phyloP scores from a whole-genome alignment of 2,113 vertebrate genomes.

The Sminthopsis crassicaudata region DNA sequence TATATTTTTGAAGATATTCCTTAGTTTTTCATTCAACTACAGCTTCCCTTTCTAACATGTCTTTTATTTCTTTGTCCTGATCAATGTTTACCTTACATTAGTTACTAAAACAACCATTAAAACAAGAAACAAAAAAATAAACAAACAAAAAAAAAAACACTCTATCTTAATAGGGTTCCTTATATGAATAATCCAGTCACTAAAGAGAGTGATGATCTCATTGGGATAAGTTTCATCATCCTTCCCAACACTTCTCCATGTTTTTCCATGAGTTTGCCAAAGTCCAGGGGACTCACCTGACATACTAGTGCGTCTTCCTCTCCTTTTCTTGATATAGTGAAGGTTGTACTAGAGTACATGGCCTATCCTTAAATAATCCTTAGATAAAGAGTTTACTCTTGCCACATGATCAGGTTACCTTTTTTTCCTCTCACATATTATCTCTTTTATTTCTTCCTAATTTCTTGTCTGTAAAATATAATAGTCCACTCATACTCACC shows the following conservation, averaged over 20 bases:
- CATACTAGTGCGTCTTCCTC: neutral
- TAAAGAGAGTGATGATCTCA: neutral
- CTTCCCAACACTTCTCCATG: neutral
- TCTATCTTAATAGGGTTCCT: neutral
- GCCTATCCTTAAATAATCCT: neutral
- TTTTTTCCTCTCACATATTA: neutral
- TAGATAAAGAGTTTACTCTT: neutral
- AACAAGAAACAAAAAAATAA: too few species aligned
- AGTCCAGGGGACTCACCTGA: neutral
- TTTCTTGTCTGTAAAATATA: neutral
- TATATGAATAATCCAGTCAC: neutral
- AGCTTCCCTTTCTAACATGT: neutral
- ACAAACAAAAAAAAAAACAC: too few species aligned
- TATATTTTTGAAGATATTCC: neutral
- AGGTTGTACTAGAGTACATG: neutral
- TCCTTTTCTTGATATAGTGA: neutral
- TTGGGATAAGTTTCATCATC: neutral
- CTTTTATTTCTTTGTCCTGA: neutral
- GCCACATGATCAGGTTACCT: neutral
- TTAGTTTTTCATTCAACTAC: neutral
- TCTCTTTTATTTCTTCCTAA: neutral
- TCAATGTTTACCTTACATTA: neutral
- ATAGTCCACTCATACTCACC: neutral
- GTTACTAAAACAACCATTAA: neutral
- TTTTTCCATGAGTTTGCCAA: neutral